Evolutionary conservation across 2,797 vertebrate genomes (phyloP), one percentile per base, ranked within the genome.

Genomic region (Acipenser transmontanus): DNA sequence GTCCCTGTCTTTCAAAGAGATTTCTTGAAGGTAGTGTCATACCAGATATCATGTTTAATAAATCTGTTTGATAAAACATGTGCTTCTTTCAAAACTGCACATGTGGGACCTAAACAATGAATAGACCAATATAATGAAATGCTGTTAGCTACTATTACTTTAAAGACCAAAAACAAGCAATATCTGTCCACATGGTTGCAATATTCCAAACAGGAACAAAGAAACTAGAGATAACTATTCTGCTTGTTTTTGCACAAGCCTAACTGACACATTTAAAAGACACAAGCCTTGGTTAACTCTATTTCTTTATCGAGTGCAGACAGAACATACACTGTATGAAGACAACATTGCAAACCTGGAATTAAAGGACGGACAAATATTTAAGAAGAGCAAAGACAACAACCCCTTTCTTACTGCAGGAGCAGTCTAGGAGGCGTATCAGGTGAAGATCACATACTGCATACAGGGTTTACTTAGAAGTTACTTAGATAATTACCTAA

Each of bases 121-220:
- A 4, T 34, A 34, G 34, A 34, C 34, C 34, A 34, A 34, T 34
- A 34, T 34, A 34, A 34, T 34, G 34, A 34, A 34, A 34, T 34
- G 34, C 4, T 34, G 2, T 34, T 34, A 34, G 34, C 34, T 34
- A 34, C 34, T 3, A 34, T 34, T 34, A 34, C 34, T 34, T 34
- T 34, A 4, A 34, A 34, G 34, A 4, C 2, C 34, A 34, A 34
- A 34, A 34, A 34, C 34, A 34, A 34, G 54, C 49, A 20, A 6
- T 7, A 47, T 61, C 54, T 7, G 20, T 8, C 79, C 82, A 78
- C 77, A 63, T 74, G 80, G 70, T 69, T 80, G 79, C 82, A 74
- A 67, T 57, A n/a, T 68, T 61, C 14, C 47, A 34, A 34, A 34
- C 34, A 34, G 34, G 4, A 34, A 34, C 34, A 34, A 34, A 34